These are phyloP conservation scores for Butorides virescens DNA, from an alignment of 2,113 vertebrate genomes.

Conservation along the genomic window DNA sequence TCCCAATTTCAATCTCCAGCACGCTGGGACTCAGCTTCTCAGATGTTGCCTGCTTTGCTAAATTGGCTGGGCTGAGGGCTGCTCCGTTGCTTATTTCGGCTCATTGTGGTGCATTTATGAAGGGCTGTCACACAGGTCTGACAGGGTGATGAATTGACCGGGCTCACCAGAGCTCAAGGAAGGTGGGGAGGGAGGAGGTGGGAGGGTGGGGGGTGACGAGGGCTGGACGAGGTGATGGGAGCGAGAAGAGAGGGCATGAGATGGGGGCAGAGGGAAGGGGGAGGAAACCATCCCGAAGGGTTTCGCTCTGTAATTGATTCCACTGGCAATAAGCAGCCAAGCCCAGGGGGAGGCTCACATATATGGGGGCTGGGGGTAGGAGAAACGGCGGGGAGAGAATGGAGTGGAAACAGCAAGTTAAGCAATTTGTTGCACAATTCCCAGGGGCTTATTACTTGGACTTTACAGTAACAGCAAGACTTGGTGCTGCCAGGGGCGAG, in stretches of 20 bases:
- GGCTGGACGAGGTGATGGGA: background rate
- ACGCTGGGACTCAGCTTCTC: constrained; percentile 41
- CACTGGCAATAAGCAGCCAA: constrained; percentile 7
- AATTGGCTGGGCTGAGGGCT: constrained; percentile 60
- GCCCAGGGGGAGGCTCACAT: background rate
- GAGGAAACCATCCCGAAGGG: background rate
- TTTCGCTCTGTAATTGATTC: constrained; percentile 3
- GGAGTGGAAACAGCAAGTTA: constrained; percentile 49
- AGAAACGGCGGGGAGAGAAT: background rate
- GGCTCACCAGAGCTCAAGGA: background rate
- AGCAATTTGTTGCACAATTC: constrained; percentile 38
- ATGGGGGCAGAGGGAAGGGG: background rate
- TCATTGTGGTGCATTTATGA: constrained; percentile 64
- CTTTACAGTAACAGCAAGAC: background rate
- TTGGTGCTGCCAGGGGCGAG: background rate
- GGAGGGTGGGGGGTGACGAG: background rate
- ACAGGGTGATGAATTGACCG: constrained; percentile 65
- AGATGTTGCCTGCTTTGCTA: constrained; percentile 70
- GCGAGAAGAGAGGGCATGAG: background rate
- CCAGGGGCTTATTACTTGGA: background rate
- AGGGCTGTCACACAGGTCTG: constrained; percentile 59
- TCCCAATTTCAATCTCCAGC: constrained; percentile 64
- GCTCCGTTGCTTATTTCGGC: constrained; percentile 40
- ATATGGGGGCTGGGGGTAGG: background rate
- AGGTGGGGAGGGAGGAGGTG: background rate